Conservation (phyloP, 2,888 invertebrate genomes). For the Gymnocheta viridis region DNA sequence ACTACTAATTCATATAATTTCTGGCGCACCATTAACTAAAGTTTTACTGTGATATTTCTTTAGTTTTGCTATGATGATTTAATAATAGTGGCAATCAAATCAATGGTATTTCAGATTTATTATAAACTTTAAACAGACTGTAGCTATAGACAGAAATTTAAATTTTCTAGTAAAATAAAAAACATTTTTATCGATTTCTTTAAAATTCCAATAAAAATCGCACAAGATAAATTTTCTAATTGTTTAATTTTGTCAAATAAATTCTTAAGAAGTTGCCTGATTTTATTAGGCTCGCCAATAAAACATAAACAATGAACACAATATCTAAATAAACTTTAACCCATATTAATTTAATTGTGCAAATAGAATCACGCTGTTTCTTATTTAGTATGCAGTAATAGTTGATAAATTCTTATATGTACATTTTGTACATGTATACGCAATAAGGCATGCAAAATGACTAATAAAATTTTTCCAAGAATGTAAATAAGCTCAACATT, state of each 20-base stretch:
- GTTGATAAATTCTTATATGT: constrained; percentile 49
- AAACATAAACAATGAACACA: not conserved
- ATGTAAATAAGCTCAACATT: constrained; percentile 54
- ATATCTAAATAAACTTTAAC: constrained; percentile 23
- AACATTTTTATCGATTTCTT: not conserved
- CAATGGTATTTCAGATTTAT: too few species aligned
- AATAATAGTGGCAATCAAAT: too few species aligned
- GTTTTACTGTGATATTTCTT: too few species aligned
- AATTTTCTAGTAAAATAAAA: not conserved
- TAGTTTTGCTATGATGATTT: too few species aligned
- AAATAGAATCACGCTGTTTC: constrained; percentile 34
- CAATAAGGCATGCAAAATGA: constrained; percentile 50
- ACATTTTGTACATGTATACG: too few species aligned
- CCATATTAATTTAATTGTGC: constrained; percentile 25
- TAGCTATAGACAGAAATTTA: too few species aligned
- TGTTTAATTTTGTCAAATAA: not conserved
- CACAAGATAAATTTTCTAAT: not conserved
- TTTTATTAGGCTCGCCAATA: not conserved
- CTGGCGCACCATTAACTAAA: too few species aligned
- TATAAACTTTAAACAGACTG: too few species aligned
- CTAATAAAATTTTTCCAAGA: constrained; percentile 70
- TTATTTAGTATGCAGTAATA: constrained; percentile 1
- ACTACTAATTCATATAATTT: too few species aligned
- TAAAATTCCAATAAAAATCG: not conserved
- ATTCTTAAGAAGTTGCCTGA: not conserved